Evolutionary conservation across 2,888 invertebrate genomes (phyloP), one percentile per base, ranked within the genome.

Genomic region (Loripinus fragilis): DNA sequence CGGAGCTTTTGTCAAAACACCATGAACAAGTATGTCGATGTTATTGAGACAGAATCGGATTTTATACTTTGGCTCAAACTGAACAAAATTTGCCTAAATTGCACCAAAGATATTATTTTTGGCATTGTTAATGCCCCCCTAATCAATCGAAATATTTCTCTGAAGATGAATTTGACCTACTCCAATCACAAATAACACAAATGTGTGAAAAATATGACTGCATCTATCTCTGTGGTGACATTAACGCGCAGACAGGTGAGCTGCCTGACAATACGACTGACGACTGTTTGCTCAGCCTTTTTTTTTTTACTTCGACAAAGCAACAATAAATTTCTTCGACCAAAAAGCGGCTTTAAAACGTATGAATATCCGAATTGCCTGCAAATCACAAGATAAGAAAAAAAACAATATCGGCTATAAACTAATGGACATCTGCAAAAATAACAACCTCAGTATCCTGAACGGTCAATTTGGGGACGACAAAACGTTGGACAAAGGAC

Each of bases 91-190:
- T 71, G 25, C 20, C 55, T 38, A 35, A 48, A 35, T 50, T 33
- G 28, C n/a, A 10, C 60, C 20, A 38, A 66, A 30, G 52, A 66
- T 67, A 66, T 73, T 42, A 5, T 73, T 45, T 67, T 73, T 66
- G 73, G 73, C 45, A 52, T 12, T n/a, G 50, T 73, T 2, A 67
- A 73, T 52, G 41, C 52, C n/a, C 73, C 52, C 17, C 73, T 67
- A 25, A 66, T 7, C 73, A 73, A 35, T 73, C 73, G 17, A 23
- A 64, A 8, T 73, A 64, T 73, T 73, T 48, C 66, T 45, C 28
- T 17, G 48, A 35, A 17, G 73, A 73, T 23, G 67, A 73, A 38
- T 73, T 67, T 30, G n/a, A n/a, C n/a, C 41, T 38, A 35, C 33
- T 74, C 41, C 55, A 74, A 68, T 25, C 35, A 25, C 28, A 55